Evolutionary conservation across 2,888 invertebrate genomes (phyloP).

Genomic region (Tanytarsus gracilentus): DNA sequence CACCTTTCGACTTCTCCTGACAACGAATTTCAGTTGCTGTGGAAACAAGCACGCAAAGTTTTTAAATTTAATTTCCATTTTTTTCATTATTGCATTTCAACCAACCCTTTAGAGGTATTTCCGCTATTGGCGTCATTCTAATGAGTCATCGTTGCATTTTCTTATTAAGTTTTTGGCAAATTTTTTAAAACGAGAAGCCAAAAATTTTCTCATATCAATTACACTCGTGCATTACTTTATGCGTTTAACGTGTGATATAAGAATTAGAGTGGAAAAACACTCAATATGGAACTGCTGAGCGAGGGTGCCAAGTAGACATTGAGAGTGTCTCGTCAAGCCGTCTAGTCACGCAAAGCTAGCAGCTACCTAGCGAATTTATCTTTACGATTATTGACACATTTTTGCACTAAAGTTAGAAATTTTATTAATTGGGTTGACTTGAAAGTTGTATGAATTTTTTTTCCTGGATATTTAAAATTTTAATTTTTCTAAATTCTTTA

Average conservation of each 20-base stretch:
- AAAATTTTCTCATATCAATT: not conserved
- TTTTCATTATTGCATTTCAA: not conserved
- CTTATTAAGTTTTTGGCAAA: not conserved
- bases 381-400: not conserved
- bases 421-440: too few species aligned
- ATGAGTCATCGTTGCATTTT: constrained; percentile 7
- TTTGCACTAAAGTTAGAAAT: not conserved
- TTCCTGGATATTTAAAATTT: too few species aligned
- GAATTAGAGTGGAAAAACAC: not conserved
- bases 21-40: constrained; percentile 84
- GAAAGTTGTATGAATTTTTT: too few species aligned
- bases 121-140: not conserved
- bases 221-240: not conserved
- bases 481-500: too few species aligned
- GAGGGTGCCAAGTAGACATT: constrained; percentile 20
- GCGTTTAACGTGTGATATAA: not conserved
- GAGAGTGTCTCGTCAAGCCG: constrained; percentile 28
- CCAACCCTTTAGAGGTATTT: too few species aligned
- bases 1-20: constrained; percentile 87
- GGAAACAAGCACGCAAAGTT: constrained; percentile 25
- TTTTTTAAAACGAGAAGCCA: not conserved
- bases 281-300: not conserved
- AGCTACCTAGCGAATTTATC: not conserved
- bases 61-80: not conserved
- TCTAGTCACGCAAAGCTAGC: constrained; percentile 30